Evolutionary conservation across 2,113 vertebrate genomes (phyloP).

Genomic region (Peucedramus taeniatus): DNA sequence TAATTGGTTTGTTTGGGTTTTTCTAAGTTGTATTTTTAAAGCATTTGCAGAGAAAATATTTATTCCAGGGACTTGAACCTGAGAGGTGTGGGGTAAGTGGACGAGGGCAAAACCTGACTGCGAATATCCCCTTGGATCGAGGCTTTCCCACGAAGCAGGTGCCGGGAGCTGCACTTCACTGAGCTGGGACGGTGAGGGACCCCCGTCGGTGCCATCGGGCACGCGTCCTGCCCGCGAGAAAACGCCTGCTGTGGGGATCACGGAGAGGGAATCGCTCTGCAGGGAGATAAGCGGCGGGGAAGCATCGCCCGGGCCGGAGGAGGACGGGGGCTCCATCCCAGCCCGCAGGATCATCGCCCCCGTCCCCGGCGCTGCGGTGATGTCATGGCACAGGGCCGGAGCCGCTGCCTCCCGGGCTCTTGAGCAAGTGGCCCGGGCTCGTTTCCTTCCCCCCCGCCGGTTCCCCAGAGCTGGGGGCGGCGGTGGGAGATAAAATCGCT

Average conservation of each 20-base stretch:
- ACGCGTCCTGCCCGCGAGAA: accelerated
- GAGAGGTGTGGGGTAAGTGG: too few species aligned
- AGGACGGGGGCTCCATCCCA: background rate
- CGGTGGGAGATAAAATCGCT: background rate
- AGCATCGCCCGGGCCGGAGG: accelerated
- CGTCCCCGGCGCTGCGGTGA: slow-evolving; percentile 12
- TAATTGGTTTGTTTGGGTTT: accelerated
- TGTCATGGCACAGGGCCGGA: slow-evolving; percentile 32
- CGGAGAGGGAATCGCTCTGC: accelerated
- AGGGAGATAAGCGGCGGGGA: background rate
- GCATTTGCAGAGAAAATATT: background rate
- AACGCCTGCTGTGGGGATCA: accelerated
- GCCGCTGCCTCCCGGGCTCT: background rate
- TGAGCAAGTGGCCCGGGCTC: slow-evolving; percentile 6
- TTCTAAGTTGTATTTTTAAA: background rate
- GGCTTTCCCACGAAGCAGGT: accelerated
- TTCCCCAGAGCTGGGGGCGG: background rate
- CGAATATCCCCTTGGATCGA: accelerated
- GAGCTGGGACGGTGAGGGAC: accelerated
- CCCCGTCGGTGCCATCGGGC: accelerated
- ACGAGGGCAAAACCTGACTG: background rate
- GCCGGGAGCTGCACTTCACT: accelerated
- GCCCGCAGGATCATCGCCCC: background rate
- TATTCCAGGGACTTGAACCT: background rate
- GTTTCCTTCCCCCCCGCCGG: background rate